These are phyloP conservation scores for Aegotheles bennettii DNA, from an alignment of 2,113 vertebrate genomes.

Conservation along the genomic window DNA sequence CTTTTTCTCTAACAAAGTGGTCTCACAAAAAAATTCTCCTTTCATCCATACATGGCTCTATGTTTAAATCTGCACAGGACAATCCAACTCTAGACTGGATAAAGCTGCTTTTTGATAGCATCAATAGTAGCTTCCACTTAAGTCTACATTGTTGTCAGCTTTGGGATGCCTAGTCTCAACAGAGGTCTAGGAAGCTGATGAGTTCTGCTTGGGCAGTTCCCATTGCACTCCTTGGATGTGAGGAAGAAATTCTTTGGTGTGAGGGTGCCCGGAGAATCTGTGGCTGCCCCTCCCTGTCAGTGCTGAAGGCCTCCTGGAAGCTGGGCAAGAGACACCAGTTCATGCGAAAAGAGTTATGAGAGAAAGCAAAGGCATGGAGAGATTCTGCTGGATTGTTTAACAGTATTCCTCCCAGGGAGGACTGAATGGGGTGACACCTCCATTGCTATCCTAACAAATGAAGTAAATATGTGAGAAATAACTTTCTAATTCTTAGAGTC, in stretches of 20 bases:
- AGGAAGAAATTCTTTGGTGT: too few relatives aligned
- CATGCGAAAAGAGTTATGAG: background rate
- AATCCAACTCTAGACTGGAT: background rate
- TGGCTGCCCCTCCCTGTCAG: too few relatives aligned
- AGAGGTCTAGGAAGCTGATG: background rate
- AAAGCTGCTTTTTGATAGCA: background rate
- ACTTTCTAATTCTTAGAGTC: background rate
- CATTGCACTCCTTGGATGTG: background rate
- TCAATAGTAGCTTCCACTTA: background rate
- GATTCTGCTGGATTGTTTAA: background rate
- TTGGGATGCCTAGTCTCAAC: background rate
- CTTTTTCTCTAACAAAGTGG: background rate
- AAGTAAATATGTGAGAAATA: background rate
- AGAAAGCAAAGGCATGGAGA: background rate
- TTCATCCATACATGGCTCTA: background rate
- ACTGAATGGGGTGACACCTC: background rate
- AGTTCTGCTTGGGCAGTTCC: background rate
- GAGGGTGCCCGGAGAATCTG: too few relatives aligned
- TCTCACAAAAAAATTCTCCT: background rate
- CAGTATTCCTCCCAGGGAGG: background rate
- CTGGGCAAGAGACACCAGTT: background rate
- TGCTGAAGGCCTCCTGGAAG: background rate
- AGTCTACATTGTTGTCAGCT: background rate
- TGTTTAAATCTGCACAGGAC: background rate
- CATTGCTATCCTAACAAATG: background rate